phyloP scores from a whole-genome alignment of 2,113 vertebrate genomes.

The Vulpes ferrilata region DNA sequence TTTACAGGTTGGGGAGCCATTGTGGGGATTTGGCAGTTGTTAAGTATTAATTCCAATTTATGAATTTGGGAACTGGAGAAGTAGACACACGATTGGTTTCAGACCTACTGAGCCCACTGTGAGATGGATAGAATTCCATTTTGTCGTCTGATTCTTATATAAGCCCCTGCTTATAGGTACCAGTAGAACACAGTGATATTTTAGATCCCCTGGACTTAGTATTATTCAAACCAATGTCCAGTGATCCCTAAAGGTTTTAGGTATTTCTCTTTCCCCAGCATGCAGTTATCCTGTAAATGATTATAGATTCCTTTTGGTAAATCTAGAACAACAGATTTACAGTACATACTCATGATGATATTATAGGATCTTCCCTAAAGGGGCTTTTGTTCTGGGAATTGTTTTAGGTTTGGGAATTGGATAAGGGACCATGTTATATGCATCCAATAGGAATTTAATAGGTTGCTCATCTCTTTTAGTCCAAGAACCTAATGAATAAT shows the following conservation, averaged over 20 bases:
- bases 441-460: neutral
- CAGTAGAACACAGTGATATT: neutral
- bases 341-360: neutral
- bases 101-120: neutral
- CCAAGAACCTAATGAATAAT: neutral
- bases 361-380: neutral
- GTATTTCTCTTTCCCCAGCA: neutral
- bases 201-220: neutral
- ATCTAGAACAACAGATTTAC: neutral
- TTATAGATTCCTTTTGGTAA: neutral
- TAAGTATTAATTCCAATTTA: neutral
- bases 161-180: neutral
- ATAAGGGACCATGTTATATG: neutral
- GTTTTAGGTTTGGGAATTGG: neutral
- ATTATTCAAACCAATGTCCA: neutral
- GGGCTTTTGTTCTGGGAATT: neutral
- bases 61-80: neutral
- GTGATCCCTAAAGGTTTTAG: constrained; percentile 30
- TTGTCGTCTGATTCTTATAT: neutral
- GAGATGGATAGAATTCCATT: neutral
- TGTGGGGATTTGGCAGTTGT: neutral
- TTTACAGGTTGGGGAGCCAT: neutral
- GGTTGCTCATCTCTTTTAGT: neutral
- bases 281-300: neutral
- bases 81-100: neutral